These are phyloP conservation scores for Episyrphus balteatus DNA, from an alignment of 1,140 invertebrate species.

Conservation along the genomic window DNA sequence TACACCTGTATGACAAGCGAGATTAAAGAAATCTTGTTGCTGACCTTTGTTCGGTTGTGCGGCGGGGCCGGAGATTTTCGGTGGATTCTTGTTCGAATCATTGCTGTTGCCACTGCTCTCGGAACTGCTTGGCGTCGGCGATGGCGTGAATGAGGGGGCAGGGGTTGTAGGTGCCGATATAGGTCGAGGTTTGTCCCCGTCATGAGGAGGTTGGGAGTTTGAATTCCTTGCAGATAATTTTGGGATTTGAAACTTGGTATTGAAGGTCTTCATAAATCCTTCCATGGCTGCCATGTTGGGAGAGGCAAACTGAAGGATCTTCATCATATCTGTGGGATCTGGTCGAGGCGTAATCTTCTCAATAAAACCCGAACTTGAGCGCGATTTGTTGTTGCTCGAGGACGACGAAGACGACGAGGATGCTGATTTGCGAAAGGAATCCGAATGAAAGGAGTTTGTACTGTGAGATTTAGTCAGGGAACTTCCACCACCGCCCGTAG, in stretches of 20 bases:
- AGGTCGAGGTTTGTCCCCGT: no score
- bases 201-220: no score
- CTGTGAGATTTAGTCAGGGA: constrained; percentile 27
- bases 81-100: no score
- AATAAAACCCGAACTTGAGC: constrained; percentile 10
- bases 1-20: no score
- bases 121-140: no score
- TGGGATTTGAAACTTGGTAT: constrained; percentile 78
- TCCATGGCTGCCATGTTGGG: constrained; percentile 43
- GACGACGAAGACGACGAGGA: not conserved
- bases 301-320: constrained; percentile 30
- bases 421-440: constrained; percentile 3
- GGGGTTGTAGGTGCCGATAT: no score
- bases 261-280: constrained; percentile 62
- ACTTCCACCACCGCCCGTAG: constrained; percentile 11
- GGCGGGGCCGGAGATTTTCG: no score
- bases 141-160: no score
- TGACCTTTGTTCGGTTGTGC: no score
- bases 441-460: constrained; percentile 22
- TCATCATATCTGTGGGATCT: constrained; percentile 33
- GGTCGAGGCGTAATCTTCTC: constrained; percentile 22
- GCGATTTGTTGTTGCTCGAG: not conserved
- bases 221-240: constrained; percentile 46
- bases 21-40: no score
- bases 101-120: no score